Conservation (phyloP, 2,888 invertebrate genomes). For the Antitype chi region DNA sequence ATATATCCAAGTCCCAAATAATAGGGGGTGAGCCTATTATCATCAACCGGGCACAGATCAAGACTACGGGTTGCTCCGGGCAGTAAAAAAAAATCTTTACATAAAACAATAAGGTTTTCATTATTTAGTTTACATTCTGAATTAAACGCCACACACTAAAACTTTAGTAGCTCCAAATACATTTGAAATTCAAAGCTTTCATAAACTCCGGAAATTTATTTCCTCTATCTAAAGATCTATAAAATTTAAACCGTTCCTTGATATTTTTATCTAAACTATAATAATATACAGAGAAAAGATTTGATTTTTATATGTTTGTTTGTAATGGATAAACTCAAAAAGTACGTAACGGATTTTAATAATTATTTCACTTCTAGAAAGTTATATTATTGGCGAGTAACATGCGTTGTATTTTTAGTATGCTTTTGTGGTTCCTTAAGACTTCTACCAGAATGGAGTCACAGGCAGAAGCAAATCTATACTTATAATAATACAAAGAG, state of each 20-base stretch:
- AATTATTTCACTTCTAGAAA: neutral
- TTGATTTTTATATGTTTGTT: no score
- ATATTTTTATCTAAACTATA: slow-evolving; percentile 57
- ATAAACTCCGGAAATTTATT: slow-evolving; percentile 54
- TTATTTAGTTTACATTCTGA: slow-evolving; percentile 5
- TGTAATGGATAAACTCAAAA: no score
- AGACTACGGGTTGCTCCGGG: neutral
- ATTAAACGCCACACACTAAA: neutral
- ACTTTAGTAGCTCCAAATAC: neutral
- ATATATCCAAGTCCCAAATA: neutral
- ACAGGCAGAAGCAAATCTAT: no score
- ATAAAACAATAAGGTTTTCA: no score
- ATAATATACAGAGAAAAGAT: no score
- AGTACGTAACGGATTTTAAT: no score
- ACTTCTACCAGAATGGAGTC: no score
- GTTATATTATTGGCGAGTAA: neutral
- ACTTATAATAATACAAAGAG: no score
- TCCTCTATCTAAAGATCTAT: slow-evolving; percentile 47
- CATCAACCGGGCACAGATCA: neutral
- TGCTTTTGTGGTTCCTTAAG: no score
- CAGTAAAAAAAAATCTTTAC: no score
- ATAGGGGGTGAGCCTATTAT: neutral
- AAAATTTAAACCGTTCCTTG: slow-evolving; percentile 61
- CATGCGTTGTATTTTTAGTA: neutral
- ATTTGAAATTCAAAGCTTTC: slow-evolving; percentile 10